These are phyloP conservation scores for Ferdinandea cuprea DNA, from an alignment of 2,888 invertebrate genomes.

Conservation along the genomic window DNA sequence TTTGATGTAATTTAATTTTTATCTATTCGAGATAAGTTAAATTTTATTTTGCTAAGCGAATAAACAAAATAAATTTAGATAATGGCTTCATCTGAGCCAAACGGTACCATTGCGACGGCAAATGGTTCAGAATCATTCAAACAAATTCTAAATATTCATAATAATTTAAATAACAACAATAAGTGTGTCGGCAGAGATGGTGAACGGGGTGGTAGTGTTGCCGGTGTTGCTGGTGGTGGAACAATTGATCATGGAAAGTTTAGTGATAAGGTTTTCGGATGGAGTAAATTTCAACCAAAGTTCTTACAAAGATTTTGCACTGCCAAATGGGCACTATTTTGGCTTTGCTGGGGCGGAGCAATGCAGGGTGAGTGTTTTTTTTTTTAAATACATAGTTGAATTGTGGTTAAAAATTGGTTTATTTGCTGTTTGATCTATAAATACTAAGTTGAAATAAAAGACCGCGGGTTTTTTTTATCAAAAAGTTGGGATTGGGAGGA, in stretches of 20 bases:
- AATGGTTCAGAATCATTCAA: constrained; percentile 43
- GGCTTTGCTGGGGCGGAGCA: constrained; percentile 91
- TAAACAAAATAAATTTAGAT: constrained; percentile 5
- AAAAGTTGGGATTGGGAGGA: too few species aligned
- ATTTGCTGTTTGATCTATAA: too few species aligned
- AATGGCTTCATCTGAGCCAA: constrained; percentile 50
- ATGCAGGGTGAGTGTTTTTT: constrained; percentile 86
- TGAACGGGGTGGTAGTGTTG: constrained; percentile 15
- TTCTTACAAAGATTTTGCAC: constrained; percentile 88
- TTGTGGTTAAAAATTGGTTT: too few species aligned
- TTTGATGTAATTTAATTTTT: background rate
- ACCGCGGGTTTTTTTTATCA: too few species aligned
- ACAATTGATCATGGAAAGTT: constrained; percentile 48
- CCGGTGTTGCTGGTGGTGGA: constrained; percentile 34
- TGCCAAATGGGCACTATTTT: constrained; percentile 91
- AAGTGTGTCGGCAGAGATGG: constrained; percentile 75
- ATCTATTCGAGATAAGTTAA: constrained; percentile 4
- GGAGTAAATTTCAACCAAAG: constrained; percentile 86
- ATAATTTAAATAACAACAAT: constrained; percentile 79
- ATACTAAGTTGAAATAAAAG: too few species aligned
- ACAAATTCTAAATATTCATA: constrained; percentile 75
- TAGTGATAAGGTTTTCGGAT: constrained; percentile 85
- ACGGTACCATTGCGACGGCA: constrained; percentile 2
- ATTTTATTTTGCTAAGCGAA: background rate
- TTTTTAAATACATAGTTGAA: background rate